Evolutionary conservation across 1,140 invertebrate species (phyloP), one percentile per base, ranked within the genome.

Genomic region (Neuroterus valhalla): DNA sequence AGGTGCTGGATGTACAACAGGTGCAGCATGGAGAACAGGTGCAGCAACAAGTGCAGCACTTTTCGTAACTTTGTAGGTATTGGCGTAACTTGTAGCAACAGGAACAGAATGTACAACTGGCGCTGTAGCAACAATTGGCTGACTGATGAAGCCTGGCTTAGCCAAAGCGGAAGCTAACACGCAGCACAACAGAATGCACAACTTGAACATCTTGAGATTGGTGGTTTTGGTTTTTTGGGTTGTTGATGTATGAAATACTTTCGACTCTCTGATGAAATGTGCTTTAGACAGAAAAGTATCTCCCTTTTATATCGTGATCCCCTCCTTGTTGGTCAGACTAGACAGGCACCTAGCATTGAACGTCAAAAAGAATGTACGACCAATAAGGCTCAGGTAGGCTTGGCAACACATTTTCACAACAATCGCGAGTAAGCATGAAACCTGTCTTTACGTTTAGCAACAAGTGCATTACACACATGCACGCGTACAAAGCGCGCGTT

Each of bases 361-460:
- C 26, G 15, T 62, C 55, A 62, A 55, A 55, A 55, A 62, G 55
- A 62, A 62, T 62, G 55, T 62, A n/a, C 55, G n/a, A n/a, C 55
- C 62, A 23, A 71, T 71, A 66, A 71, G 68, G 71, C 68, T 62
- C 55, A n/a, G n/a, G n/a, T n/a, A n/a, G 66, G 66, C 66, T 46
- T 15, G 76, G 72, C 46, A 44, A 72, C n/a, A n/a, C 46, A 76
- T 73, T 78, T 52, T 72, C 55, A 62, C 55, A 62, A 62, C 52
- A 55, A 55, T 55, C 52, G 52, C 26, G 15, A 38, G 31, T 38
- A 38, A 5, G 10, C 31, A n/a, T n/a, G n/a, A 38, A n/a, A n/a
- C n/a, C 21, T 26, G 48, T 26, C 43, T 26, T 72, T 73, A 76
- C 70, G 72, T 48, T 19, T 62, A 74, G 77, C 71, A 1, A 8